Conservation (phyloP, 2,888 invertebrate genomes). For the Chloromyia formosa region DNA sequence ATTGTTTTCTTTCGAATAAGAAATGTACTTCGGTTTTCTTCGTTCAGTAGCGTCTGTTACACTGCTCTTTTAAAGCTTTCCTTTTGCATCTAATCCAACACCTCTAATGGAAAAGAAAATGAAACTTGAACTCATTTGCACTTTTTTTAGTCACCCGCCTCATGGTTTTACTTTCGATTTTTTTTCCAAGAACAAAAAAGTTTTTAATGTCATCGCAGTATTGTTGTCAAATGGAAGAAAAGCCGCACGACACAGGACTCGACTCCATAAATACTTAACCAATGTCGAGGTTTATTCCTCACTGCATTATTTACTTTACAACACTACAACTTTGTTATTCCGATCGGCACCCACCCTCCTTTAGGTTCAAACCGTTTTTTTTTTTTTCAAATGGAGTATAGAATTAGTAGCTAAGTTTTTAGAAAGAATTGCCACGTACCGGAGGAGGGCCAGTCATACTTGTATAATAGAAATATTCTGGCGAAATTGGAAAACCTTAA, state of each 20-base stretch:
- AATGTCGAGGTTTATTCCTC: not conserved
- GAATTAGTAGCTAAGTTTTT: not conserved
- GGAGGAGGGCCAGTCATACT: not conserved
- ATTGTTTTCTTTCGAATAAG: not conserved
- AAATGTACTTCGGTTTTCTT: not conserved
- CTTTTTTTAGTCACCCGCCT: not conserved
- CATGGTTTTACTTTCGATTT: conserved; percentile 1
- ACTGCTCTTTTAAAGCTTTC: not conserved
- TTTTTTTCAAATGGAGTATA: not conserved
- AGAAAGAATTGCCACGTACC: not conserved
- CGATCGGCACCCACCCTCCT: not conserved
- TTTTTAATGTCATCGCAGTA: not conserved
- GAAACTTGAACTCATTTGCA: conserved; percentile 12
- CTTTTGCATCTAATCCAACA: not conserved
- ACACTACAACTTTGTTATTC: conserved; percentile 3
- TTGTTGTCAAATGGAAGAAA: not conserved
- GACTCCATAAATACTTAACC: not conserved
- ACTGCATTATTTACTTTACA: not conserved
- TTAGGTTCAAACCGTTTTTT: not conserved
- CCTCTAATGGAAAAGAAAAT: conserved; percentile 21
- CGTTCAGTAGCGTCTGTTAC: not conserved
- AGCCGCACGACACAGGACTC: not conserved
- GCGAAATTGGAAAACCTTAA: not conserved
- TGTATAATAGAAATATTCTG: not conserved
- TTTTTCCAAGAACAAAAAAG: not conserved